Base-by-base conservation (phyloP, 2,797 vertebrate species). In the Paratrypauchen microcephalus region DNA sequence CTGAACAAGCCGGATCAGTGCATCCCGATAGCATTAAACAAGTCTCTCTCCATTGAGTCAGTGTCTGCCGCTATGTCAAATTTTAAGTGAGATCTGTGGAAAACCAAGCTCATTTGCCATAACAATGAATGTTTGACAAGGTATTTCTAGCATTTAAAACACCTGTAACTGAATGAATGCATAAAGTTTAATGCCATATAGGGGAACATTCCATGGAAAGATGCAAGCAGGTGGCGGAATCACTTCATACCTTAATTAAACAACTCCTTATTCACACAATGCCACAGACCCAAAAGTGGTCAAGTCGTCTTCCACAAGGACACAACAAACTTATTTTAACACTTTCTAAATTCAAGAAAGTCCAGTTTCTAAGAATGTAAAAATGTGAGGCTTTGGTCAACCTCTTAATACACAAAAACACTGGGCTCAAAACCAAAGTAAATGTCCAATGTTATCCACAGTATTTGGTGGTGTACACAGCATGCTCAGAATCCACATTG, bases 381-480 rank as follows among this genome's bases (percentile, higher is more conserved):
- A 45, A 15, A 45, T 45, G 41, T 5, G 13, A 45, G 41, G 41
- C 41, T 45, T 45, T 13, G 41, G 4, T 45, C 41, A 45, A 15
- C 41, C 41, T 45, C 41, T 45, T 45, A 16, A 21, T 3, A 52
- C 6, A 21, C 19, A 52, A 52, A 52, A 52, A 52, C 19, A 52
- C 50, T 21, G 19, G 19, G 48, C 71, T 41, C 58, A 62, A n/a
- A 59, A 67, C 60, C 52, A 64, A 30, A n/a, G 62, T 62, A 56
- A 61, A 66, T 13, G 13, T 61, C 36, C 66, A 71, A 23, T 52
- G 50, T 15, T 69, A 71, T 66, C 74, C 64, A 68, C 64, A 69
- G 45, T 52, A 36, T 30, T 69, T 60, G 57, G 45, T 72, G 67
- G 66, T 41, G 41, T 66, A 65, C 69, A 50, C 30, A 75, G 69